Evolutionary conservation across 2,888 invertebrate species (phyloP).

Genomic region (Lissonota sp.): DNA sequence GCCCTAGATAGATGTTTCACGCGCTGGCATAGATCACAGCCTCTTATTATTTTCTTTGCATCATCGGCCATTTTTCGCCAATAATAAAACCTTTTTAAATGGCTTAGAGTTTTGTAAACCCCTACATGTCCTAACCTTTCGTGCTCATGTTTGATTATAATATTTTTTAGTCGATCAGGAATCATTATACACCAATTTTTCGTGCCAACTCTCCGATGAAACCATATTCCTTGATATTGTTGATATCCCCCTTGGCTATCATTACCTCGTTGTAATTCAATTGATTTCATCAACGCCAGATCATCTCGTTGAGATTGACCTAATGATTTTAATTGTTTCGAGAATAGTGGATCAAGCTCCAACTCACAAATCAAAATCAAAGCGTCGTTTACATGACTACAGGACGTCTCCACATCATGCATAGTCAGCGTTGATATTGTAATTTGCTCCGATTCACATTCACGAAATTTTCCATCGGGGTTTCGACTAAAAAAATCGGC

Average conservation of each 20-base stretch:
- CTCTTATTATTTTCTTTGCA: too few species aligned
- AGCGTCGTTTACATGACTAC: too few species aligned
- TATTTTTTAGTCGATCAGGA: not conserved
- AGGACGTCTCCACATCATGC: too few species aligned
- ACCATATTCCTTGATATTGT: constrained; percentile 23
- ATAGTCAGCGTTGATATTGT: too few species aligned
- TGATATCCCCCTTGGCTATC: not conserved
- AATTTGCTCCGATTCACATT: not conserved
- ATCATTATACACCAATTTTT: constrained; percentile 16
- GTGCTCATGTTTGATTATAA: not conserved
- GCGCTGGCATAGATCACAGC: constrained; percentile 39
- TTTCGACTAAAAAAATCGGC: constrained; percentile 5
- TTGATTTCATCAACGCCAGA: not conserved
- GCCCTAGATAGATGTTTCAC: constrained; percentile 38
- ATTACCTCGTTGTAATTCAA: not conserved
- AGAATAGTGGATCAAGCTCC: too few species aligned
- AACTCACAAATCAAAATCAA: too few species aligned
- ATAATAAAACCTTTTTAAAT: too few species aligned
- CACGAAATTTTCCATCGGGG: not conserved
- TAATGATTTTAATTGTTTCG: too few species aligned
- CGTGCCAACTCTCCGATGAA: not conserved
- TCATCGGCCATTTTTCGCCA: too few species aligned
- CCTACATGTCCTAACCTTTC: constrained; percentile 14
- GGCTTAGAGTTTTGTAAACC: constrained; percentile 16
- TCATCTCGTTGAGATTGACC: too few species aligned